Conservation (phyloP, 2,797 vertebrate species). For the Gorsachius magnificus region DNA sequence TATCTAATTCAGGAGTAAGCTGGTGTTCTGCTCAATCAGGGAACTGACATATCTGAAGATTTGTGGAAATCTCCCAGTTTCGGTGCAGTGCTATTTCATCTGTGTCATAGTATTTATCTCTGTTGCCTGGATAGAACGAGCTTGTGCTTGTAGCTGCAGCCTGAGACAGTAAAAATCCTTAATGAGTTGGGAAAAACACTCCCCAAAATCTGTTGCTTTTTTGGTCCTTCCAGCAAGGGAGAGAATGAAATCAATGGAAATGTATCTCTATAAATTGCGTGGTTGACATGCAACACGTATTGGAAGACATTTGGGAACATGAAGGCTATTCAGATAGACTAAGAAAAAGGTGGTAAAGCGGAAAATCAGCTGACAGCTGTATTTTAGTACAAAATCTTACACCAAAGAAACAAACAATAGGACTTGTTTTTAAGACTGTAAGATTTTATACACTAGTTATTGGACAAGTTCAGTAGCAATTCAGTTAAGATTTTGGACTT, state of each 20-base stretch:
- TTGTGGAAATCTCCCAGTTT: not conserved
- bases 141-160: not conserved
- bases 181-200: not conserved
- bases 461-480: not conserved
- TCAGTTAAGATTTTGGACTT: not conserved
- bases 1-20: not conserved
- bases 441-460: not conserved
- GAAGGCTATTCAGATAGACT: not conserved
- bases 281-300: rapidly evolving
- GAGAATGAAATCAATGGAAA: not conserved
- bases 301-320: not conserved
- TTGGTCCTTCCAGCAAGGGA: not conserved
- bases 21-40: not conserved
- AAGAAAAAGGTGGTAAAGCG: not conserved
- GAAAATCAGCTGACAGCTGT: not conserved
- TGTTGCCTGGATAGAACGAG: not conserved
- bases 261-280: not conserved
- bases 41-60: not conserved
- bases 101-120: not conserved
- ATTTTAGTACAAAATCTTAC: not conserved
- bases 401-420: not conserved
- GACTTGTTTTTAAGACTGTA: not conserved
- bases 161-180: not conserved
- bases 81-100: not conserved
- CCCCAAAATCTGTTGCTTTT: not conserved